Evolutionary conservation across 2,888 invertebrate species (phyloP).

Genomic region (Hypomecis punctinalis): DNA sequence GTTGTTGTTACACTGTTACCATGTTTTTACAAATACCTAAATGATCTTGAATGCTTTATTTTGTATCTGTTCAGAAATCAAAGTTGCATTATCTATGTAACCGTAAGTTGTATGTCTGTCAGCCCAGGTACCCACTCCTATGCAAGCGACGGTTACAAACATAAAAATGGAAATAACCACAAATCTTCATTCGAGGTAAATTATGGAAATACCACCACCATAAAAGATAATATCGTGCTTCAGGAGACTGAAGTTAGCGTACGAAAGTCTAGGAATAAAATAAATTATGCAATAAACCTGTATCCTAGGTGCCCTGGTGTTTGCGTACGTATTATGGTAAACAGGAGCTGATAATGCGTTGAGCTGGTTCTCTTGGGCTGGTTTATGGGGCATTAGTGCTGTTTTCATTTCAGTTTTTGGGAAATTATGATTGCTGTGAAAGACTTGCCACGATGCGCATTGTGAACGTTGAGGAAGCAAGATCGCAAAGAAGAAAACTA

Average conservation of each 20-base stretch:
- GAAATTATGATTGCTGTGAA: too few species aligned
- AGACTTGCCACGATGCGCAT: too few species aligned
- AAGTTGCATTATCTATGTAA: not conserved
- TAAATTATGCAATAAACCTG: conserved; percentile 47
- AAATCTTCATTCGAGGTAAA: conserved; percentile 45
- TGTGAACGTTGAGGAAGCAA: too few species aligned
- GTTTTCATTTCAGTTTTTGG: not conserved
- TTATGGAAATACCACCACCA: conserved; percentile 46
- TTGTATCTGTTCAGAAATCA: too few species aligned
- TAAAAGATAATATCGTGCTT: conserved; percentile 47
- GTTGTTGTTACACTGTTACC: too few species aligned
- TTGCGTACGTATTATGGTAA: conserved; percentile 40
- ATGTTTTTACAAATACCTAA: too few species aligned
- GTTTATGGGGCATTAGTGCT: not conserved
- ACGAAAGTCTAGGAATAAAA: conserved; percentile 46
- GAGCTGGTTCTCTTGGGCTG: not conserved
- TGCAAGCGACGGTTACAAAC: conserved; percentile 36
- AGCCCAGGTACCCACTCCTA: conserved; percentile 26
- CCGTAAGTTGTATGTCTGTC: not conserved
- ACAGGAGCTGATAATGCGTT: conserved; percentile 43
- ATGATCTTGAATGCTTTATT: too few species aligned
- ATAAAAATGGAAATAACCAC: conserved; percentile 48
- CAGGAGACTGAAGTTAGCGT: conserved; percentile 43
- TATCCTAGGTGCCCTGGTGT: conserved; percentile 35
- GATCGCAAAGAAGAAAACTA: too few species aligned